Evolutionary conservation across 1,140 invertebrate genomes (phyloP), one percentile per base, ranked within the genome.

Genomic region (Drosophila simulans): DNA sequence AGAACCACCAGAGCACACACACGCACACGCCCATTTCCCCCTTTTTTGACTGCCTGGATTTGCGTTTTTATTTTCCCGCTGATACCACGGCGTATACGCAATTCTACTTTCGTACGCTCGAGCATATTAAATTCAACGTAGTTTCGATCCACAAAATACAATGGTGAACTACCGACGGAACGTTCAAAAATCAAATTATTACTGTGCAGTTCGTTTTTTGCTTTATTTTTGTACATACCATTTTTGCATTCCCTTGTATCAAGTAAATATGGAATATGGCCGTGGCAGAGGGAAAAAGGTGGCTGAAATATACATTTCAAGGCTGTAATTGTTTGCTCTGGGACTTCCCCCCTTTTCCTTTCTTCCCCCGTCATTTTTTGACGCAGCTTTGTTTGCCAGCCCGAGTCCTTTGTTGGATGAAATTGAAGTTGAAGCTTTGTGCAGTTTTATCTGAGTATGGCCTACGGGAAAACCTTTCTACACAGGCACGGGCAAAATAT

Each of bases 381-480:
- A 63, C 60, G 53, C 39, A 54, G 58, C 80, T 75, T 83, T 82
- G 79, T 84, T 70, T 78, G 64, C 54, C 34, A 54, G 49, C 53
- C 80, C 56, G 51, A 48, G 68, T 59, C 63, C 37, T 82, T 83
- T 83, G 80, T 84, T 75, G 59, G 34, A 34, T 54, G 37, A 62
- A 72, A 76, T 72, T 48, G 54, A 72, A 77, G 70, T 80, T 85
- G 81, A 84, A 72, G 81, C 72, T 80, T 85, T 84, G 81, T 84
- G 77, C 52, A 80, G 80, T 72, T 80, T 76, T 68, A 84, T 80
- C 71, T 54, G 76, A 57, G 43, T 43, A 74, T 51, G 43, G 80
- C 80, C 80, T 64, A 34, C 17, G 46, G 75, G 31, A 64, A 60
- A 54, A 51, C 62, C 79, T 70, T 74, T 75, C 53, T 45, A 51